phyloP scores from a whole-genome alignment of 2,113 vertebrate genomes.

The Jacana jacana region DNA sequence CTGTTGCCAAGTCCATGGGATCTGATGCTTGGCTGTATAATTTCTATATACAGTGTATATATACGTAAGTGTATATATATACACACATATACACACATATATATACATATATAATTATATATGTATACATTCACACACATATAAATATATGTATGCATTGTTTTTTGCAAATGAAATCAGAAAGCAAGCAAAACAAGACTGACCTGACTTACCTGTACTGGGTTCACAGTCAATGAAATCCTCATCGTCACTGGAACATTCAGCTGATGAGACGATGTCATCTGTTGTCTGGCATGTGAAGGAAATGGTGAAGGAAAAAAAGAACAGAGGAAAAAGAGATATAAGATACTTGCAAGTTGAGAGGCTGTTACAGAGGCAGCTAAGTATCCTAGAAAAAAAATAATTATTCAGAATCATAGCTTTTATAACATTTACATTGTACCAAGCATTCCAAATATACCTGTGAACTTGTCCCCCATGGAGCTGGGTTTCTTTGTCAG shows the following conservation, averaged over 20 bases:
- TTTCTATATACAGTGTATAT: conserved; percentile 66
- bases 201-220: conserved; percentile 98
- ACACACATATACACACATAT: conserved; percentile 69
- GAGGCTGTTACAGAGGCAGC: not conserved
- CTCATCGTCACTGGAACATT: conserved; percentile 98
- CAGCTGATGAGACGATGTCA: conserved; percentile 95
- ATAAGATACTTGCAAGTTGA: not conserved
- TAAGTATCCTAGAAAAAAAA: not conserved
- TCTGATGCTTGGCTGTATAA: conserved; percentile 86
- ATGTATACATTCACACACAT: conserved; percentile 71
- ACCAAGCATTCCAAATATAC: not conserved
- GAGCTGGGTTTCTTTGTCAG: not conserved
- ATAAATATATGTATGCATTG: conserved; percentile 74
- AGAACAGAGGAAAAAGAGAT: not conserved
- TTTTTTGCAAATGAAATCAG: conserved; percentile 88
- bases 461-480: not conserved
- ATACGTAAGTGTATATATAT: conserved; percentile 71
- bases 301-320: not conserved
- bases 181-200: conserved; percentile 91
- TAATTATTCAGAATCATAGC: not conserved
- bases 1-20: conserved; percentile 82
- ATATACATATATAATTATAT: conserved; percentile 72
- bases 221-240: conserved; percentile 97
- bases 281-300: conserved; percentile 85
- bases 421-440: not conserved